These are phyloP conservation scores for Hydra vulgaris DNA, from an alignment of 30 jellyfish, hydroid and myxozoan genomes.

Conservation along the genomic window DNA sequence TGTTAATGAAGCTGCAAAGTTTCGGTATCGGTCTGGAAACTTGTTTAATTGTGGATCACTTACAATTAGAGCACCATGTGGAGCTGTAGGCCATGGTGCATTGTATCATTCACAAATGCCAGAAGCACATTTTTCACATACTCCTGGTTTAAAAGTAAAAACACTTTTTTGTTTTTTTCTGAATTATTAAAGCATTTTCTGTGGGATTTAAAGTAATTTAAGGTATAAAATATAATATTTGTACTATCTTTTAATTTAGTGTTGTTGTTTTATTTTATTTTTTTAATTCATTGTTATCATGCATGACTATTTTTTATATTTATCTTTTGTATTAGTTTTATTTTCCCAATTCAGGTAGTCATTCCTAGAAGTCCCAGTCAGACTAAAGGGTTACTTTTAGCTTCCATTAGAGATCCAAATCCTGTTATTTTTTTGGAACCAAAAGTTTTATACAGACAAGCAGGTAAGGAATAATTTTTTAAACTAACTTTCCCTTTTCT, in stretches of 20 bases:
- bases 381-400: constrained; percentile 90
- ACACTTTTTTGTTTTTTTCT: background rate
- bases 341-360: constrained; percentile 87
- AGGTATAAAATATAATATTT: too few species aligned
- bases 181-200: too few species aligned
- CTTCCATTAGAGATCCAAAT: constrained; percentile 87
- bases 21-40: constrained; percentile 83
- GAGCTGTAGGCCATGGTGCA: constrained; percentile 99
- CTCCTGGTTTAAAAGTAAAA: constrained; percentile 89
- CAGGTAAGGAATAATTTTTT: too few species aligned
- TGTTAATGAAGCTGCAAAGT: constrained; percentile 98
- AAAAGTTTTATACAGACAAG: constrained; percentile 83
- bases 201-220: too few species aligned
- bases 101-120: constrained; percentile 97
- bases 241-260: too few species aligned
- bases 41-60: constrained; percentile 81
- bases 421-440: constrained; percentile 93
- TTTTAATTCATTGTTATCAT: background rate
- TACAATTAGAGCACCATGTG: constrained; percentile 88
- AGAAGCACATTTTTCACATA: constrained; percentile 87
- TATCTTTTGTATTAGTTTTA: background rate
- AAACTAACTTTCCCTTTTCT: too few species aligned
- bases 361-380: constrained; percentile 97
- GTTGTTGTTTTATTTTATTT: too few species aligned
- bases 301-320: background rate